Evolutionary conservation across 2,888 invertebrate species (phyloP).

Genomic region (Noctua janthe): DNA sequence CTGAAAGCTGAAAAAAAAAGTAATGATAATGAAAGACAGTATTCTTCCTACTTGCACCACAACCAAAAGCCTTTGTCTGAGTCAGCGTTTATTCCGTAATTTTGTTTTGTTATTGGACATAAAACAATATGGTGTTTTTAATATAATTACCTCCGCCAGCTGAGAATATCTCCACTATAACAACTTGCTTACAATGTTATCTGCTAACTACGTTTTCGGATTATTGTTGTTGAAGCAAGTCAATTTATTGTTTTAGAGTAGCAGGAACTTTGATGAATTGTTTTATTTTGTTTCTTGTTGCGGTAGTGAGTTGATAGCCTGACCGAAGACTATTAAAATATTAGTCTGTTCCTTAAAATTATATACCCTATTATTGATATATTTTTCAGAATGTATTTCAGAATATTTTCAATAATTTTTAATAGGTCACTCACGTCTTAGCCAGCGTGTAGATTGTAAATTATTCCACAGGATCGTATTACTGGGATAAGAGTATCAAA

Average conservation of each 20-base stretch:
- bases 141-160: slow-evolving; percentile 64
- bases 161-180: slow-evolving; percentile 49
- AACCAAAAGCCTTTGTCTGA: slow-evolving; percentile 63
- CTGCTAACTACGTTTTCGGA: slow-evolving; percentile 33
- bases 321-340: background rate
- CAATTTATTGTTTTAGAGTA: slow-evolving; percentile 1
- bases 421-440: too few relatives aligned
- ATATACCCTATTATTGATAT: too few relatives aligned
- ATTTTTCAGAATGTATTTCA: too few relatives aligned
- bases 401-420: too few relatives aligned
- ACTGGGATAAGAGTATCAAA: too few relatives aligned
- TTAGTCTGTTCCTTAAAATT: too few relatives aligned
- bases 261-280: background rate
- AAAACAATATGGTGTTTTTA: slow-evolving; percentile 68
- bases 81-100: slow-evolving; percentile 66
- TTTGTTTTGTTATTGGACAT: slow-evolving; percentile 69
- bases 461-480: too few relatives aligned
- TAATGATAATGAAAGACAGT: background rate
- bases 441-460: too few relatives aligned
- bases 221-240: slow-evolving; percentile 27
- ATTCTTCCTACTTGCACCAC: slow-evolving; percentile 44
- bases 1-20: background rate
- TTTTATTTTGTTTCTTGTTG: background rate
- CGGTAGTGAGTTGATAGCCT: background rate
- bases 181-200: slow-evolving; percentile 36